These are phyloP conservation scores for Glaucomys volans DNA, from an alignment of 2,113 vertebrate genomes.

Conservation along the genomic window DNA sequence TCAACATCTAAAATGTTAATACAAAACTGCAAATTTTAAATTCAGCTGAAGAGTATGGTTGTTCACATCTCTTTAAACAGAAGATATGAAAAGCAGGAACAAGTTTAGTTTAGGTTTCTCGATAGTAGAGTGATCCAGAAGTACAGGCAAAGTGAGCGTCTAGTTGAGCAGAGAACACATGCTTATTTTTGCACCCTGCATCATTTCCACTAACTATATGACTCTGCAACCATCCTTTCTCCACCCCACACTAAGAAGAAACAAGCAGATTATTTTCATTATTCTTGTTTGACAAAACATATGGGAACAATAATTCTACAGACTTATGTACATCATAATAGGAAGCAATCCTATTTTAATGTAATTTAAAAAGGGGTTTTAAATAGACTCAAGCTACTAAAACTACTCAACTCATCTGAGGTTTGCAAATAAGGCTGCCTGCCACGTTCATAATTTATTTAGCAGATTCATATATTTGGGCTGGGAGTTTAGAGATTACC, in stretches of 20 bases:
- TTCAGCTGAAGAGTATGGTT: neutral
- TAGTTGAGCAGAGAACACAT: neutral
- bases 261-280: slow-evolving; percentile 67
- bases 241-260: slow-evolving; percentile 12
- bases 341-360: slow-evolving; percentile 61
- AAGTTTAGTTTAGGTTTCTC: slow-evolving; percentile 15
- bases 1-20: slow-evolving; percentile 33
- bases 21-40: slow-evolving; percentile 9
- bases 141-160: neutral
- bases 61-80: neutral
- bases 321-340: slow-evolving; percentile 61
- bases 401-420: slow-evolving; percentile 64
- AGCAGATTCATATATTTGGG: slow-evolving; percentile 41
- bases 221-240: slow-evolving; percentile 29
- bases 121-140: neutral
- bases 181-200: neutral
- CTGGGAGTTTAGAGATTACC: slow-evolving; percentile 36
- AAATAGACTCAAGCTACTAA: slow-evolving; percentile 67
- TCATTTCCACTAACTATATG: slow-evolving; percentile 29
- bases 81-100: neutral
- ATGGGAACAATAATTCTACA: slow-evolving; percentile 68
- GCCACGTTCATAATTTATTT: slow-evolving; percentile 59
- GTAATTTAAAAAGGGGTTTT: slow-evolving; percentile 54
- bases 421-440: slow-evolving; percentile 62
- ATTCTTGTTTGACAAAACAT: slow-evolving; percentile 60